A percentile compares a stretch with the other conserved stretches of the same genome.
phyloP scores from a whole-genome alignment of 2,113 vertebrate genomes.

The Leptosomus discolor region DNA sequence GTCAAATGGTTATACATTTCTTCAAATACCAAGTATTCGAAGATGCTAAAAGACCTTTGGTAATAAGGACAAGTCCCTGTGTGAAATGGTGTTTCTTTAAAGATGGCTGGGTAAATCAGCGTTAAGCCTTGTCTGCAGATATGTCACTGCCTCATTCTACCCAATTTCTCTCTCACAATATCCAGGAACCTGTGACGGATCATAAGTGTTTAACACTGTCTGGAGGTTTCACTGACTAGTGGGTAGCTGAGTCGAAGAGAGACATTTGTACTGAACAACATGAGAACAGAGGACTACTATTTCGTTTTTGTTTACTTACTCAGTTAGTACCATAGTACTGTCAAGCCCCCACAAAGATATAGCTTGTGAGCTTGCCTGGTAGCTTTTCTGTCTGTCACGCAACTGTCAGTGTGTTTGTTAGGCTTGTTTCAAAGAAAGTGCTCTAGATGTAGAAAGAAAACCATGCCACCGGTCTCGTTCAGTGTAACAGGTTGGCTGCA shows the following conservation, averaged over 20 bases:
- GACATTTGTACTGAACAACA: not conserved
- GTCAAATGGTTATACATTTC: not conserved
- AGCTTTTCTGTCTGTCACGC: not conserved
- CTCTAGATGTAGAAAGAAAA: not conserved
- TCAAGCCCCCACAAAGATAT: not conserved
- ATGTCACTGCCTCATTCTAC: accelerated
- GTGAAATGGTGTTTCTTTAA: not conserved
- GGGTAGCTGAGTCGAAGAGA: not conserved
- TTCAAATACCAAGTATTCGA: not conserved
- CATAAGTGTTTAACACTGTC: not conserved
- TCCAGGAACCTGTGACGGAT: not conserved
- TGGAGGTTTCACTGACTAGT: not conserved
- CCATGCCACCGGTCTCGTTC: not conserved
- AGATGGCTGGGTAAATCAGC: not conserved
- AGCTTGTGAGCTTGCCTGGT: not conserved
- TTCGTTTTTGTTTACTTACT: not conserved
- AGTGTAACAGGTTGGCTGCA: not conserved
- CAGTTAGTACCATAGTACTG: not conserved
- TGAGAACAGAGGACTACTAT: not conserved
- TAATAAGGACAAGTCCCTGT: not conserved
- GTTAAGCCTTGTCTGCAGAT: not conserved
- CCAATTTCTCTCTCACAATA: not conserved
- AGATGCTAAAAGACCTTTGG: not conserved
- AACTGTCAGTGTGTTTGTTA: not conserved
- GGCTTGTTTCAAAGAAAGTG: not conserved